Percentiles rank a stretch among this genome's conserved stretches.
Evolutionary conservation across 2,113 vertebrate species (phyloP).

Genomic region (Aplodontia rufa): DNA sequence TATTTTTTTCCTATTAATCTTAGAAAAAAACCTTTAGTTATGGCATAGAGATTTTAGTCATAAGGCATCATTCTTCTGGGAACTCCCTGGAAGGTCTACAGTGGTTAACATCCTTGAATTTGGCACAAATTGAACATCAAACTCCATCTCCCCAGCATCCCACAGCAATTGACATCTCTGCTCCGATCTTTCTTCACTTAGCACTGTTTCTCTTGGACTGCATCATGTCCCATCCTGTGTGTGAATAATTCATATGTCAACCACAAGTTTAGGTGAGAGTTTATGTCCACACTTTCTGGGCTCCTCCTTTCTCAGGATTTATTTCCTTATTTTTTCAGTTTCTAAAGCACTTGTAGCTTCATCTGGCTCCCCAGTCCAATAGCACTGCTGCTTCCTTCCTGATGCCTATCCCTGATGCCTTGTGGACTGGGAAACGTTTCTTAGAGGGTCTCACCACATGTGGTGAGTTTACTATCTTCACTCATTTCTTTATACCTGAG

Average conservation of each 20-base stretch:
- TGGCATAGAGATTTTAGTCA: background rate
- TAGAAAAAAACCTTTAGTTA: background rate
- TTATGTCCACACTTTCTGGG: background rate
- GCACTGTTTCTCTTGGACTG: background rate
- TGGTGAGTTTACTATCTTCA: background rate
- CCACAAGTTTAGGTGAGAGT: background rate
- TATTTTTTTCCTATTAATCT: background rate
- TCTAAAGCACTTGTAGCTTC: background rate
- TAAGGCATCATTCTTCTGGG: background rate
- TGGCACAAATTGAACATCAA: background rate
- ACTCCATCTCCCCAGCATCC: background rate
- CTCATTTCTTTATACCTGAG: background rate
- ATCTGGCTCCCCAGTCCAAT: background rate
- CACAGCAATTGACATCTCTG: background rate
- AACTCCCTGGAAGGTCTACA: background rate
- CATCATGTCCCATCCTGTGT: background rate
- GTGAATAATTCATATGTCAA: background rate
- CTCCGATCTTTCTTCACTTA: background rate
- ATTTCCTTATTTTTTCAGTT: background rate
- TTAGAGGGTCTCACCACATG: background rate
- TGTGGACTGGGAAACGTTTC: background rate
- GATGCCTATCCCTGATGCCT: background rate
- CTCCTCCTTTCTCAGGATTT: background rate
- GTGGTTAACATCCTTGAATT: background rate
- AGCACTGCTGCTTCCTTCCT: background rate